Conservation (phyloP, 2,113 vertebrate genomes). For the Columbina picui region DNA sequence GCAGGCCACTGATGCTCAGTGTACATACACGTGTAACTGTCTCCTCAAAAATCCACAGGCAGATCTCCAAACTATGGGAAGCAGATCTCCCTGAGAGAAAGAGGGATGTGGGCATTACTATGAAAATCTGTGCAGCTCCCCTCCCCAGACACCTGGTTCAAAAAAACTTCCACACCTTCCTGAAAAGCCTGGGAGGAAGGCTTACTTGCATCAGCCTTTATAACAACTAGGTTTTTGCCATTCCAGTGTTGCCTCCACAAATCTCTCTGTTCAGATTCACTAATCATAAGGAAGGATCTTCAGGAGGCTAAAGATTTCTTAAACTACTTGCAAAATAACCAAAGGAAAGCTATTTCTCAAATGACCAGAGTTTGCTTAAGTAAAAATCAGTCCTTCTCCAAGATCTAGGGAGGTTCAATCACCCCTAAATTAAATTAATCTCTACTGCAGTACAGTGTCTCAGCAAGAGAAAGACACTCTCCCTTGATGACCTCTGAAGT, state of each 20-base stretch:
- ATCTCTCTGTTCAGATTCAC: not conserved
- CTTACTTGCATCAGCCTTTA: not conserved
- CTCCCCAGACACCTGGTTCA: not conserved
- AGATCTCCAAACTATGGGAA: not conserved
- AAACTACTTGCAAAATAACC: not conserved
- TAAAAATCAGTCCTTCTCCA: not conserved
- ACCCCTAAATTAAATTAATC: not conserved
- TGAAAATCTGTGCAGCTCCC: not conserved
- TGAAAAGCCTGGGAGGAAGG: not conserved
- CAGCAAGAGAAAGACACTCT: not conserved
- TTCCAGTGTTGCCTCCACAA: not conserved
- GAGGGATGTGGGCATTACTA: not conserved
- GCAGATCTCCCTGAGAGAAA: not conserved
- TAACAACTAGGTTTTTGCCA: not conserved
- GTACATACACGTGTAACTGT: rapidly evolving
- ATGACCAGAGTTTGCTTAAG: not conserved
- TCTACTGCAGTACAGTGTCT: not conserved
- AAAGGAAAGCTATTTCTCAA: not conserved
- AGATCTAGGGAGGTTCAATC: not conserved
- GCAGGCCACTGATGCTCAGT: not conserved
- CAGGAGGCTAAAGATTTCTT: not conserved
- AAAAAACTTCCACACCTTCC: not conserved
- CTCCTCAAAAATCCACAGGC: not conserved
- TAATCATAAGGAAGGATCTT: not conserved
- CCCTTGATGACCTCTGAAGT: not conserved